A percentile compares a stretch with the other conserved stretches of the same genome.
Conservation (phyloP, 2,888 invertebrate genomes). For the Agrotis ipsilon region DNA sequence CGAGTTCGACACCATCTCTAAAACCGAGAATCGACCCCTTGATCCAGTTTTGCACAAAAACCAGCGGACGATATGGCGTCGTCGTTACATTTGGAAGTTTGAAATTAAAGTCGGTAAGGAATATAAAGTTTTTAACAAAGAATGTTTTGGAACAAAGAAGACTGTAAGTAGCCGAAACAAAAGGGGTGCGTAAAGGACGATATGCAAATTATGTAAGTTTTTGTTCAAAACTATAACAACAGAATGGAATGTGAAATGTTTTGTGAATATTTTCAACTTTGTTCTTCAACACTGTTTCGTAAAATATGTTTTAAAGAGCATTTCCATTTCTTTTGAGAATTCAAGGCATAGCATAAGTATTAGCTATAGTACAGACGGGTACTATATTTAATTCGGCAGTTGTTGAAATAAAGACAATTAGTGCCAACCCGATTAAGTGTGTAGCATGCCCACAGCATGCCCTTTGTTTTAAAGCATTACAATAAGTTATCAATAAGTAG, state of each 20-base stretch:
- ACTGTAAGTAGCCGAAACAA: conserved; percentile 27
- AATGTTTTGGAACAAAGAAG: conserved; percentile 39
- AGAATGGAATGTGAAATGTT: conserved; percentile 6
- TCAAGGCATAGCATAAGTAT: not conserved
- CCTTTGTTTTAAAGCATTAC: too few species aligned
- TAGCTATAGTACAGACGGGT: not conserved
- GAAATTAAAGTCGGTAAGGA: conserved; percentile 44
- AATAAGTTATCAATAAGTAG: too few species aligned
- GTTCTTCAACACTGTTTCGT: not conserved
- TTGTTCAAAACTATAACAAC: not conserved
- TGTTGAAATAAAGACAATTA: not conserved
- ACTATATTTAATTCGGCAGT: not conserved
- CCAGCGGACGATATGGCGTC: conserved; percentile 49
- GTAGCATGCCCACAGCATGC: not conserved
- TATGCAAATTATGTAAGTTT: conserved; percentile 39
- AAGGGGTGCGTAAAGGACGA: conserved; percentile 28
- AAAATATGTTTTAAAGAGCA: not conserved
- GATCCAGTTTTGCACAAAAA: conserved; percentile 52
- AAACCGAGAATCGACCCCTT: too few species aligned
- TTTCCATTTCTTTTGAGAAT: not conserved
- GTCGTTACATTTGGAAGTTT: conserved; percentile 50
- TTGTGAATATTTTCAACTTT: conserved; percentile 33
- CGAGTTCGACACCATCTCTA: too few species aligned
- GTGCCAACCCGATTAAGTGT: not conserved
- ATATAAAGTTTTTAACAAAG: conserved; percentile 49